These are phyloP conservation scores for Dryoscopus gambensis DNA, from an alignment of 2,113 vertebrate genomes.

Conservation along the genomic window DNA sequence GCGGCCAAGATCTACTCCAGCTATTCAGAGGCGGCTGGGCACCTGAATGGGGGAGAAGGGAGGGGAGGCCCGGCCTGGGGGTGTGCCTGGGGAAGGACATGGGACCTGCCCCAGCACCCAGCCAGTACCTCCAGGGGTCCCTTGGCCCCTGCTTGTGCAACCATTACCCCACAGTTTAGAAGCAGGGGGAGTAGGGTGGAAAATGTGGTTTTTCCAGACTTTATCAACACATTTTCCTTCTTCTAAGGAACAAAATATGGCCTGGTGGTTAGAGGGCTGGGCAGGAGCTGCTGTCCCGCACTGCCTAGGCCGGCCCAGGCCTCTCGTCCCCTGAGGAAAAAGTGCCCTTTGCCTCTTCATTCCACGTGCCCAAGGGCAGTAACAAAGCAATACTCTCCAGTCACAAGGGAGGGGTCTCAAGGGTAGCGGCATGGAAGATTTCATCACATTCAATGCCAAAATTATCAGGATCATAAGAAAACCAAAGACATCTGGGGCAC, in stretches of 20 bases:
- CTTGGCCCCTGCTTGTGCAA: not conserved
- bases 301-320: rapidly evolving
- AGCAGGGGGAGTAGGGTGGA: rapidly evolving
- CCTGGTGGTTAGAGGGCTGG: too few relatives aligned
- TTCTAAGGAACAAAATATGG: not conserved
- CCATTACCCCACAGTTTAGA: not conserved
- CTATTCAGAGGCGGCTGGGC: not conserved
- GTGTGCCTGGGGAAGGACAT: rapidly evolving
- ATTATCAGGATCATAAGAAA: not conserved
- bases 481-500: not conserved
- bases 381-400: rapidly evolving
- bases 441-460: not conserved
- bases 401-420: not conserved
- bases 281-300: not conserved
- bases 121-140: not conserved
- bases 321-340: rapidly evolving
- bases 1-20: not conserved
- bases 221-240: not conserved
- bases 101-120: not conserved
- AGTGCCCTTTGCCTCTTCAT: not conserved
- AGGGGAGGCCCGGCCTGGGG: not conserved
- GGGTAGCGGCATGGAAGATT: not conserved
- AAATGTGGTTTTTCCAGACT: not conserved
- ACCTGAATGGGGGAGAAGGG: not conserved
- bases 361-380: not conserved